Evolutionary conservation across 1,140 invertebrate genomes (phyloP).

Genomic region (Branchinecta lindahli): DNA sequence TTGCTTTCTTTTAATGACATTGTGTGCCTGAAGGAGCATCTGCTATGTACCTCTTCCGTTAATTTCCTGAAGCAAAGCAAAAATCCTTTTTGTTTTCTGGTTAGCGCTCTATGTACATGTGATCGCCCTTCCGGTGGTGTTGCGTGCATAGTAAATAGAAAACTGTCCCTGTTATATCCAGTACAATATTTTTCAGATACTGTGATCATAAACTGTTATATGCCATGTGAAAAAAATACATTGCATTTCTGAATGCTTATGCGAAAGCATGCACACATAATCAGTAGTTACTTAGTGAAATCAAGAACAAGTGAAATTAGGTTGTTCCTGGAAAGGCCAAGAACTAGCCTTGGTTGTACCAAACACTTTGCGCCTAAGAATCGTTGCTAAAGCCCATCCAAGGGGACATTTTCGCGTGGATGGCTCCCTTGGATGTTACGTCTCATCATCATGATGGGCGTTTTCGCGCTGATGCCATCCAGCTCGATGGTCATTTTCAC

Average conservation of each 20-base stretch:
- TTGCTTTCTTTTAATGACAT: slow-evolving; percentile 2
- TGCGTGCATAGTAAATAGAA: slow-evolving; percentile 8
- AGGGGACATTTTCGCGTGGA: too few species aligned
- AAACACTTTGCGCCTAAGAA: too few species aligned
- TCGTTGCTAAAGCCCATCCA: too few species aligned
- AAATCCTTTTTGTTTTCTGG: slow-evolving; percentile 5
- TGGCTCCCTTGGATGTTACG: too few species aligned
- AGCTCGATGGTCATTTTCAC: too few species aligned
- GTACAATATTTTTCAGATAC: slow-evolving; percentile 6
- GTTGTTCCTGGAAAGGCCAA: too few species aligned
- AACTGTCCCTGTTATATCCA: background rate
- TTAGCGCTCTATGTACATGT: background rate
- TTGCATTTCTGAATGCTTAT: slow-evolving; percentile 1
- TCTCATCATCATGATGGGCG: too few species aligned
- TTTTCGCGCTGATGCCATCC: too few species aligned
- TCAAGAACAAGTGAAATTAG: too few species aligned
- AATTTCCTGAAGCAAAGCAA: slow-evolving; percentile 5
- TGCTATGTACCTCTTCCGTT: slow-evolving; percentile 5
- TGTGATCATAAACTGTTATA: slow-evolving; percentile 1
- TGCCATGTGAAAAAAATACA: background rate
- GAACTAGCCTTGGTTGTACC: too few species aligned
- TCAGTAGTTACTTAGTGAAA: too few species aligned
- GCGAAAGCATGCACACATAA: background rate
- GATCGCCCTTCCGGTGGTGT: background rate
- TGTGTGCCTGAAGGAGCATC: slow-evolving; percentile 1